Conservation (phyloP, 2,888 invertebrate species). For the Heliconius sara region DNA sequence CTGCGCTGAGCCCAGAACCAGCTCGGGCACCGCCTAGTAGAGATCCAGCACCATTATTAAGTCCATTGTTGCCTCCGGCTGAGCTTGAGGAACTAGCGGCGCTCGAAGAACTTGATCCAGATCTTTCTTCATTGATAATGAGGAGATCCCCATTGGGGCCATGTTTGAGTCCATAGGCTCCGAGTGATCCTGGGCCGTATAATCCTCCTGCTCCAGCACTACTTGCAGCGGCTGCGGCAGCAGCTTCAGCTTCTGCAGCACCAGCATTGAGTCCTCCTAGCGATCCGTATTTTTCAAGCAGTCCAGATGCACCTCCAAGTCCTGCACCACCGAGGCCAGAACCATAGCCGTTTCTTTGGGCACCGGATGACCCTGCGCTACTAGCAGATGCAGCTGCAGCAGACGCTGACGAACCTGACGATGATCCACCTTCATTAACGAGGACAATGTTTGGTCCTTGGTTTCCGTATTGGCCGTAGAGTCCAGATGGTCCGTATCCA, state of each 20-base stretch:
- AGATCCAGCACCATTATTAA: not conserved
- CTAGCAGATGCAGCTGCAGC: not conserved
- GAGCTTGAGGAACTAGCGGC: slow-evolving; percentile 29
- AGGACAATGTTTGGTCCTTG: slow-evolving; percentile 32
- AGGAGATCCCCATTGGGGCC: not conserved
- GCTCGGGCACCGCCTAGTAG: not conserved
- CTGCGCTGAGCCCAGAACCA: too few relatives aligned
- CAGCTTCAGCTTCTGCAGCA: not conserved
- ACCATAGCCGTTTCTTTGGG: too few relatives aligned
- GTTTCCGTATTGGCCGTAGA: slow-evolving; percentile 13
- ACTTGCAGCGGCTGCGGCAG: not conserved
- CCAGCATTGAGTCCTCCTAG: not conserved
- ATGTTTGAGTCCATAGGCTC: not conserved
- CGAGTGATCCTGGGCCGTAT: not conserved
- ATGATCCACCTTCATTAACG: slow-evolving; percentile 36
- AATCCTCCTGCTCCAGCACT: not conserved
- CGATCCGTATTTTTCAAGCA: not conserved
- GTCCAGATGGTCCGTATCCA: slow-evolving; percentile 9
- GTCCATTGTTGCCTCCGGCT: not conserved
- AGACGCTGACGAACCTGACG: not conserved
- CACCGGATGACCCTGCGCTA: too few relatives aligned
- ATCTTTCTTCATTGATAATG: slow-evolving; percentile 18
- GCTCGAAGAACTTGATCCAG: slow-evolving; percentile 24
- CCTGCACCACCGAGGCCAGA: too few relatives aligned
- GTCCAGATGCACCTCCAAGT: too few relatives aligned